phyloP scores from a whole-genome alignment of 2,888 invertebrate species.

The Mellilla xanthometata region DNA sequence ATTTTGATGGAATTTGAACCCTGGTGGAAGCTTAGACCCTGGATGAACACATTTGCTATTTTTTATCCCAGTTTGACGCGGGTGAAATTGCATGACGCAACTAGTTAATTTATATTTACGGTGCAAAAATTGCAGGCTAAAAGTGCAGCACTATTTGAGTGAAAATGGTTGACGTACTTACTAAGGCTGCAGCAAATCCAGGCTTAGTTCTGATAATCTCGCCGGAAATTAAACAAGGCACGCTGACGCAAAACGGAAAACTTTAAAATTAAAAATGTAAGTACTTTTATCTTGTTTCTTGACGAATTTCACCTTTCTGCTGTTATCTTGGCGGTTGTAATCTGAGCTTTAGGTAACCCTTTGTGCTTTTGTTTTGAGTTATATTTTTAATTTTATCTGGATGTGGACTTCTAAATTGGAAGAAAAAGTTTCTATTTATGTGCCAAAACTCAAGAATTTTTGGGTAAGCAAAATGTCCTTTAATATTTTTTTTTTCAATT shows the following conservation, averaged over 20 bases:
- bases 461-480: no score
- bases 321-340: slow-evolving; percentile 56
- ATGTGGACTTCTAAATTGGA: no score
- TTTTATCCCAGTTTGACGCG: no score
- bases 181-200: slow-evolving; percentile 35
- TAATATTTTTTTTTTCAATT: no score
- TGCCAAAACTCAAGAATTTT: no score
- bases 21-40: no score
- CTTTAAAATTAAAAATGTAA: slow-evolving; percentile 70
- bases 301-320: slow-evolving; percentile 54
- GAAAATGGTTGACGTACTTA: slow-evolving; percentile 19
- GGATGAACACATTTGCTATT: no score
- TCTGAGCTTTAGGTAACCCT: slow-evolving; percentile 38
- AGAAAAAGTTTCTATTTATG: no score
- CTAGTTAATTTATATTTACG: no score
- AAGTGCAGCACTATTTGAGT: slow-evolving; percentile 36
- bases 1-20: no score
- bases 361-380: slow-evolving; percentile 26
- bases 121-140: slow-evolving; percentile 31
- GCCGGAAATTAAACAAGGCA: slow-evolving; percentile 74
- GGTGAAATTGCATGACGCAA: no score
- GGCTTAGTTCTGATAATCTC: slow-evolving; percentile 67
- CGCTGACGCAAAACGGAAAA: slow-evolving; percentile 58
- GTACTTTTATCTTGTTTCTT: slow-evolving; percentile 53
- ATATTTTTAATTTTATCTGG: slow-evolving; percentile 11